These are phyloP conservation scores for Papilio polyxenes DNA, from an alignment of 1,140 invertebrate genomes.

Conservation along the genomic window DNA sequence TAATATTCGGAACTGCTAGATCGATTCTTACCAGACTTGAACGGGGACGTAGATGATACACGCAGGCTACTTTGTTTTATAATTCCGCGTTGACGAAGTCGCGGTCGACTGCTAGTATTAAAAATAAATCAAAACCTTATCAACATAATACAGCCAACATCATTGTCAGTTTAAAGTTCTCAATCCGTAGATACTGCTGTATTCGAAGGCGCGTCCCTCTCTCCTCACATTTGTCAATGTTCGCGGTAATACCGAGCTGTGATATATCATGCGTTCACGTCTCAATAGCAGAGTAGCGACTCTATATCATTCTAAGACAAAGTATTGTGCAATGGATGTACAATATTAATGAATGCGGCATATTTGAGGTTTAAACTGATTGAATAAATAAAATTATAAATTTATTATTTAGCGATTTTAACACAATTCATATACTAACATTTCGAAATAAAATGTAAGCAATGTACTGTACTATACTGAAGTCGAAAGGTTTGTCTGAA, in stretches of 20 bases:
- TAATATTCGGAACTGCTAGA: too few relatives aligned
- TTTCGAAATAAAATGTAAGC: too few relatives aligned
- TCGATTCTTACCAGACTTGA: too few relatives aligned
- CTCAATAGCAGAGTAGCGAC: conserved; percentile 50
- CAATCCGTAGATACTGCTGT: conserved; percentile 34
- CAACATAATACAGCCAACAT: conserved; percentile 24
- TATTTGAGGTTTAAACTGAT: background rate
- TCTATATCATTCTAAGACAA: conserved; percentile 47
- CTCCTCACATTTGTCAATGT: conserved; percentile 64
- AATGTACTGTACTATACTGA: too few relatives aligned
- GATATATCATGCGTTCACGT: conserved; percentile 62
- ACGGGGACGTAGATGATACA: too few relatives aligned
- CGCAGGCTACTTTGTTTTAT: too few relatives aligned
- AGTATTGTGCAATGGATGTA: background rate
- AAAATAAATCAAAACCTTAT: conserved; percentile 42
- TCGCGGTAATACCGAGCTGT: conserved; percentile 48
- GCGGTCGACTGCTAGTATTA: too few relatives aligned
- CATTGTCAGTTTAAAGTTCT: conserved; percentile 46
- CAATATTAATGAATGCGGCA: conserved; percentile 30
- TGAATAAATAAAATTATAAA: too few relatives aligned
- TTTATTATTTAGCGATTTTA: too few relatives aligned
- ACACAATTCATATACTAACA: too few relatives aligned
- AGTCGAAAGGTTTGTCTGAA: too few relatives aligned
- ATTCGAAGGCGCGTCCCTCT: conserved; percentile 47
- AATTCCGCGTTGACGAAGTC: too few relatives aligned